Base-by-base conservation (phyloP, 2,888 invertebrate genomes). In the Sarcophaga variegata region DNA sequence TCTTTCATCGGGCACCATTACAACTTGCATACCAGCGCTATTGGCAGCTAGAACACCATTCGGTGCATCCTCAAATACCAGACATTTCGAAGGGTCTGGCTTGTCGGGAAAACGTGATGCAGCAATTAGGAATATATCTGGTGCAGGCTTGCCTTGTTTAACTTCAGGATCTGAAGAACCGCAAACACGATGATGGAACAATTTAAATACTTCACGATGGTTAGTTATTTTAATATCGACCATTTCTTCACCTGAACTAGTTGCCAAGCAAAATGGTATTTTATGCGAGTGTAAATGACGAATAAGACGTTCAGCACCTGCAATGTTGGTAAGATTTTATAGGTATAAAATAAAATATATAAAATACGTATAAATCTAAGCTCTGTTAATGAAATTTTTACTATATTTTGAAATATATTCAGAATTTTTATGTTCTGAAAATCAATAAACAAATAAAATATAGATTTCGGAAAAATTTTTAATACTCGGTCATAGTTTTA, bases 1-100 rank as follows among this genome's bases (percentile, higher is more conserved):
- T 20, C 93, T 92, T 10, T 92, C 88, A 92, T 97, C 97, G 0
- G 97, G 97, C 4, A 97, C 96, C 96, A 97, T 97, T 0, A 97
- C 95, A 1, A 95, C 95, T 93, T 97, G 97, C 98, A 98, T 98
- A 8, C 96, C 96, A 0, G 98, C 98, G 25, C 95, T 94, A 25
- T 95, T 91, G 0, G 96, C 98, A 0, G 97, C 97, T 59, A 95
- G 94, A 0, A 98, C 97, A 1, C 99, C 98, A 93, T 97, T 98
- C 0, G 97, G 97, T 0, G 98, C 97, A 93, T 99, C 99, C 94
- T 99, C 99, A 92, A 98, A 97, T 4, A 98, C 98, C 86, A 98
- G 93, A 91, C 97, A 97, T 12, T 92, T 87, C 11, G 90, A 94
- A 10, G 96, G 95, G 10, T 94, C 91, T 12, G 97, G 96, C 88